Base-by-base conservation (phyloP, 2,888 invertebrate genomes). In the Leptinotarsa haldemani region DNA sequence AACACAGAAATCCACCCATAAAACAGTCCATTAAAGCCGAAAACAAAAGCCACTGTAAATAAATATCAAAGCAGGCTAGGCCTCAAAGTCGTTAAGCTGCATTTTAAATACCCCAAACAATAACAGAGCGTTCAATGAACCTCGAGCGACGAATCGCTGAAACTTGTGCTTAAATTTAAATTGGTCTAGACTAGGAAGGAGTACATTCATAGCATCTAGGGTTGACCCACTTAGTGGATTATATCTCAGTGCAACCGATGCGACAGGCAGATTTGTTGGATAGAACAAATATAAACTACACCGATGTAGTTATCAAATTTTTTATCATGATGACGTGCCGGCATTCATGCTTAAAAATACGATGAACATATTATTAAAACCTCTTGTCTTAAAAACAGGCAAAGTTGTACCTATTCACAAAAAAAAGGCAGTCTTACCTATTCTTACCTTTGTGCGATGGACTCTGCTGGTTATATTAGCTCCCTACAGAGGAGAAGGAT, bases 101-200 rank as follows among this genome's bases (percentile, higher is more conserved):
- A 69, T 72, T 75, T 70, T 69, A 70, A 75, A 70, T 70, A 61
- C 72, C 58, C 72, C 69, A 80, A 82, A 82, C 82, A 81, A 81
- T 82, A 81, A 81, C 81, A 81, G 77, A 77, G 78, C 80, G 82
- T 81, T 76, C 82, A 81, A 50, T 80, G 82, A 82, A 82, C 82
- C 79, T 76, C 68, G 25, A 68, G 70, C 73, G 61, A 69, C 69
- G 71, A 70, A 77, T 75, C 65, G 75, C 61, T 61, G 40, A 61
- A 50, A 63, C 48, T 48, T 18, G 72, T 68, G 76, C 76, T 78
- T 76, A 78, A 76, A 74, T 74, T 78, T 76, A 78, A 70, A 22
- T 56, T 74, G 76, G 74, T 78, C 76, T 78, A 78, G 78, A 78
- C 78, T 78, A 73, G 30, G 68, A 53, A 73, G 30, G 68, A 53